Base-by-base conservation (phyloP, 1,140 invertebrate species). In the Apis florea region DNA sequence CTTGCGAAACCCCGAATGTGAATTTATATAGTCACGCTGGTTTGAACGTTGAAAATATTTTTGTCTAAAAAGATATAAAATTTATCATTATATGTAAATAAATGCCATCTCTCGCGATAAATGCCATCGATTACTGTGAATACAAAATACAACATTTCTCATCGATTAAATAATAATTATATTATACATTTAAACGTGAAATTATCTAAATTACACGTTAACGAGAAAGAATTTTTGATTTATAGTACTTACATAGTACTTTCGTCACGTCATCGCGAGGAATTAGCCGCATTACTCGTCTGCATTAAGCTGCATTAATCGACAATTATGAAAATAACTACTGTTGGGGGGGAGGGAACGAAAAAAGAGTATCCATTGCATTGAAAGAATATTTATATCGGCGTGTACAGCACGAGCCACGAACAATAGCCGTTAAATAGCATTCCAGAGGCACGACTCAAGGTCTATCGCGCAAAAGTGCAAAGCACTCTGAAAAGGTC, bases 381-480 rank as follows among this genome's bases (percentile, higher is more conserved):
- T 77, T 76, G 63, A 67, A 19, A n/a, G 58, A 68, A 64, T 77
- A 75, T 79, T 76, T 85, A 83, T 56, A 67, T 59, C 21, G 21
- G 12, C 9, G 49, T 19, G 17, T n/a, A n/a, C 9, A 70, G 58
- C 70, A 72, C 49, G 61, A 85, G 79, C 74, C 77, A 73, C 84
- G 84, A 89, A 86, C 85, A 89, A 89, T 90, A 80, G 61, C 66
- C 63, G 53, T 49, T 71, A 76, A 76, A 85, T 86, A 83, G 78
- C 90, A 89, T 91, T 90, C 90, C 88, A 85, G 66, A 79, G 83
- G 67, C 83, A 86, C 78, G 81, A 85, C 84, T 89, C 85, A 89
- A 90, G 88, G 85, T 83, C 84, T 76, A 31, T 56, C 56, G 51
- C 31, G 78, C 61, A 70, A 79, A 78, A 66, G 80, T 79, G 61